Conservation (phyloP, 2,888 invertebrate genomes). For the Tinea pellionella region DNA sequence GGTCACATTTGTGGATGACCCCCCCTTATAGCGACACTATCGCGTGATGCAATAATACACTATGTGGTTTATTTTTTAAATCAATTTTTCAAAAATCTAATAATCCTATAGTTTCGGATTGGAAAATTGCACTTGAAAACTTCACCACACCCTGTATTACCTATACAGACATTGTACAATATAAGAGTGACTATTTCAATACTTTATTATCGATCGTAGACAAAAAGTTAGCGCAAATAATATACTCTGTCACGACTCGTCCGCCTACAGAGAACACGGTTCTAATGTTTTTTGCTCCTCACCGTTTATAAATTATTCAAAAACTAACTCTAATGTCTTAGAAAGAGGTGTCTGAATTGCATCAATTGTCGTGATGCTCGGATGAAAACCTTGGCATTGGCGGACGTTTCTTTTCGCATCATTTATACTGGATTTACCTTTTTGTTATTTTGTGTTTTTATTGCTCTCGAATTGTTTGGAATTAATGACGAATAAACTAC, state of each 20-base stretch:
- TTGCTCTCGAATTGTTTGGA: not conserved
- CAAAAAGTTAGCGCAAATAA: not conserved
- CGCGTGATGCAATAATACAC: too few relatives aligned
- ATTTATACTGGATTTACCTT: not conserved
- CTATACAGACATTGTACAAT: too few relatives aligned
- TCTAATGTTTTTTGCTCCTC: not conserved
- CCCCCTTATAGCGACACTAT: too few relatives aligned
- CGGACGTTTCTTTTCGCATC: not conserved
- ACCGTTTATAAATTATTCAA: not conserved
- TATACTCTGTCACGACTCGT: slow-evolving; percentile 1
- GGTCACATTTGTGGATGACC: too few relatives aligned
- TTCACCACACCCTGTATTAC: too few relatives aligned
- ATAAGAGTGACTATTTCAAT: not conserved
- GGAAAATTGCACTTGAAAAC: too few relatives aligned
- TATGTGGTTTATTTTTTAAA: too few relatives aligned
- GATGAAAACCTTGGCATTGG: not conserved
- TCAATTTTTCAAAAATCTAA: too few relatives aligned
- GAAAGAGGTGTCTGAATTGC: not conserved
- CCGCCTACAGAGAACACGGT: slow-evolving; percentile 4
- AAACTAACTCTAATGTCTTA: not conserved
- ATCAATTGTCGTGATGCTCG: not conserved
- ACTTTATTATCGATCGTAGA: not conserved
- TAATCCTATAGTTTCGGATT: too few relatives aligned
- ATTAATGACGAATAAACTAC: too few relatives aligned
- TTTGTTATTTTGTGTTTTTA: not conserved